Evolutionary conservation across 2,888 invertebrate species (phyloP), one percentile per base, ranked within the genome.

Genomic region (Cantharis flavilabris): DNA sequence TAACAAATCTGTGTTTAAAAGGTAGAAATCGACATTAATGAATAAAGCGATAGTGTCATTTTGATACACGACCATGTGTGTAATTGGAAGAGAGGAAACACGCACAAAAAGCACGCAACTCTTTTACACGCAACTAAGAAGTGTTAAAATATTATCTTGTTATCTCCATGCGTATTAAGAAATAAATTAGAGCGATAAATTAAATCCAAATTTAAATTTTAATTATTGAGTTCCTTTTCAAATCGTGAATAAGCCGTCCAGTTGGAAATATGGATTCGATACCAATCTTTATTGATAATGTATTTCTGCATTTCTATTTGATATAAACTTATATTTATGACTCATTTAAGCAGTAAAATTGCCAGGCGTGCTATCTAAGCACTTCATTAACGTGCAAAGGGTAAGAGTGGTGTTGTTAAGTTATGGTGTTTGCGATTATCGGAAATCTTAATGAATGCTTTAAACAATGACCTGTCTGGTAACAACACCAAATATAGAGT

Each of bases 391-490:
- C 83, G 81, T 81, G 81, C 80, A 80, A 82, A 84, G 82, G 84
- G 83, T 83, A 82, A 79, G 73, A 80, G 80, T 65, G 76, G 81
- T 82, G 82, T 81, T 80, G 83, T 83, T 86, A 85, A 86, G 84
- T 86, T 86, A 86, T 86, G 82, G 86, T 84, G 83, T 82, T 80
- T 80, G 83, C 83, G 85, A 86, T 86, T 86, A 86, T 86, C 86
- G 85, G 82, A 81, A 84, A 86, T 86, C 86, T 86, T 86, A 86
- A 86, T 86, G 86, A 86, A 85, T 85, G 84, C 84, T 79, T 84
- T 81, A 84, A 84, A 86, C 86, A 86, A 86, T 85, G 81, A 84
- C 75, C 77, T 79, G 83, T 81, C 82, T 80, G 80, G 78, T 73
- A 82, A 78, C 77, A 72, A 77, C 71, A 71, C 73, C 72, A 70